These are phyloP conservation scores for Grammomys dolichurus DNA, from an alignment of 2,113 vertebrate genomes.

Conservation along the genomic window DNA sequence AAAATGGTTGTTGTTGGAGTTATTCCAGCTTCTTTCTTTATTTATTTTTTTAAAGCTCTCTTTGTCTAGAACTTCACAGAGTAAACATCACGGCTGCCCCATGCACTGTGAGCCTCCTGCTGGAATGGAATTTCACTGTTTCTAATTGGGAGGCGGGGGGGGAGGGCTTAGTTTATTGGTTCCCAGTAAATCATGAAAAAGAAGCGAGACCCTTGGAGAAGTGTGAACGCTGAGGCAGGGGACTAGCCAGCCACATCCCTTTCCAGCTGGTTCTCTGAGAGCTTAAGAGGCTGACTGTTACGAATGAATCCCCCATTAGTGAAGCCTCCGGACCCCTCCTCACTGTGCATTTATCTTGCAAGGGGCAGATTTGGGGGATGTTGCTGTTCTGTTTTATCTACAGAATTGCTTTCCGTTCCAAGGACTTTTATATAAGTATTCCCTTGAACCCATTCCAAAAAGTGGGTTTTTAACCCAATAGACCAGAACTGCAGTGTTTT, in stretches of 20 bases:
- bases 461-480: slow-evolving; percentile 79
- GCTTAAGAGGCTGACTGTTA: not conserved
- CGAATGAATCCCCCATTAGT: not conserved
- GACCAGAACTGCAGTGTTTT: slow-evolving; percentile 72
- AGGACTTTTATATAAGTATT: slow-evolving; percentile 77
- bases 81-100: not conserved
- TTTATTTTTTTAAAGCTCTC: slow-evolving; percentile 26
- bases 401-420: slow-evolving; percentile 65
- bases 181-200: slow-evolving; percentile 40
- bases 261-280: not conserved
- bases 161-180: not conserved
- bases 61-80: slow-evolving; percentile 75
- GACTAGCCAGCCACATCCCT: not conserved
- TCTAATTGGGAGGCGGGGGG: not conserved
- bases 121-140: slow-evolving; percentile 50
- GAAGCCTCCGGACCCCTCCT: slow-evolving; percentile 17
- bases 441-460: slow-evolving; percentile 78
- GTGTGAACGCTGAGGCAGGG: not conserved
- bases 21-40: slow-evolving; percentile 32
- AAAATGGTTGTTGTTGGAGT: slow-evolving; percentile 66
- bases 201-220: not conserved
- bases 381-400: slow-evolving; percentile 73
- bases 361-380: slow-evolving; percentile 58
- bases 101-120: not conserved
- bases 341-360: slow-evolving; percentile 42